Percentiles rank a stretch among this genome's conserved stretches.
Evolutionary conservation across 2,888 invertebrate genomes (phyloP).

Genomic region (Diaprepes abbreviatus): DNA sequence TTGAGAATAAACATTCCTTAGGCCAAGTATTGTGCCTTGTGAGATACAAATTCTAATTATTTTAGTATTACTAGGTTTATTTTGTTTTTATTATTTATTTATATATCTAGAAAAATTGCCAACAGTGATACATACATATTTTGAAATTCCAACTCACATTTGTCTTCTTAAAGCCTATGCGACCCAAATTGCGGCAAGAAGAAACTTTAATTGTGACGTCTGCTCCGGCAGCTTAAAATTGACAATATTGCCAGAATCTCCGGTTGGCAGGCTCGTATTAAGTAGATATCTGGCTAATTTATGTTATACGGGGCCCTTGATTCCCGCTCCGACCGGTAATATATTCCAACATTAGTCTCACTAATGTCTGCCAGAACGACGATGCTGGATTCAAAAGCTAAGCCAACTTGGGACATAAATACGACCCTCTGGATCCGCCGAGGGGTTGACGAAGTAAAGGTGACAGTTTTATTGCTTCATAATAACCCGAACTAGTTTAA

Average conservation of each 20-base stretch:
- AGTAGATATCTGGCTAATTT: conserved; percentile 66
- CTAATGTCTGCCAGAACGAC: conserved; percentile 67
- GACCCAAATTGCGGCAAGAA: conserved; percentile 47
- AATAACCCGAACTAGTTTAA: conserved; percentile 80
- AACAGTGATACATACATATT: background rate
- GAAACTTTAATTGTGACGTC: conserved; percentile 55
- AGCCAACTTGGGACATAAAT: conserved; percentile 62
- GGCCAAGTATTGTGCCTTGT: no score
- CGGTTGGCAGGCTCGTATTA: conserved; percentile 65
- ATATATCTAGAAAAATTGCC: no score
- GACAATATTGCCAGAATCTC: conserved; percentile 62
- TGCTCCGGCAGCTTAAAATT: conserved; percentile 57
- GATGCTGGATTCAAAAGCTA: conserved; percentile 63
- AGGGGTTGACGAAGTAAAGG: conserved; percentile 55
- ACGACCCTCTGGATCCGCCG: conserved; percentile 51
- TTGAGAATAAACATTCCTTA: no score
- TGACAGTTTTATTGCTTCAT: conserved; percentile 76
- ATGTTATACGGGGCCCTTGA: conserved; percentile 60
- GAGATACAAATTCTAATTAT: no score
- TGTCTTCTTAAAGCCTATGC: conserved; percentile 24
- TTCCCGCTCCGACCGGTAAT: conserved; percentile 62
- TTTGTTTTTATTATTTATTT: no score
- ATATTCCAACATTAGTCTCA: conserved; percentile 68
- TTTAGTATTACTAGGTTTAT: no score
- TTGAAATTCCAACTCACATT: conserved; percentile 8